Base-by-base conservation (phyloP, 1,140 invertebrate species). In the Drosophila lowei region DNA sequence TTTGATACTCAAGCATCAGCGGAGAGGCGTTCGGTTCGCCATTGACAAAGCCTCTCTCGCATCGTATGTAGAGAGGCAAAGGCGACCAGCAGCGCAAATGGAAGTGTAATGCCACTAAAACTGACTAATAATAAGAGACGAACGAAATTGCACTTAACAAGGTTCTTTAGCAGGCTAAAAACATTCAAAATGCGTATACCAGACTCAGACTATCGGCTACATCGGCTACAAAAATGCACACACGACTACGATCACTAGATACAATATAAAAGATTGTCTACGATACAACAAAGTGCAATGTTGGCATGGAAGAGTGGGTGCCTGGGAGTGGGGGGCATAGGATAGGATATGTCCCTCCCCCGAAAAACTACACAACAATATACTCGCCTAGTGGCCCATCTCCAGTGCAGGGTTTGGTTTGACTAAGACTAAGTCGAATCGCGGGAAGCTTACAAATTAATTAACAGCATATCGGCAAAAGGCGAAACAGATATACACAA, bases 391-490 rank as follows among this genome's bases (percentile, higher is more conserved):
- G 16, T 46, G 23, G 16, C 46, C 18, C 21, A 61, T 52, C 53
- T 50, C 28, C 28, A 13, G 16, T 61, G 38, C 49, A 21, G 23
- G 23, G 21, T 23, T 7, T 46, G 23, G 21, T 23, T 7, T 46
- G 8, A 18, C 53, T 46, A 48, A 54, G 41, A 53, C 62, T 63
- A 63, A 53, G 28, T 60, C 60, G 46, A 58, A 42, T 30, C 48
- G 34, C 34, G 52, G 44, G 21, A 60, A 38, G 48, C 83, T 86
- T 88, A 88, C 67, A 88, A 67, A 88, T 63, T 88, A 88, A 88
- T 88, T 88, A 88, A 88, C 83, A 88, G 83, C 77, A 80, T 84
- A 74, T 71, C 57, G 70, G 61, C 62, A 75, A 79, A 71, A 64
- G 55, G 55, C 44, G 62, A 61, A 56, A 52, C 58, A 61, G 21